phyloP scores from a whole-genome alignment of 2,113 vertebrate genomes.

The Nesogale talazaci region DNA sequence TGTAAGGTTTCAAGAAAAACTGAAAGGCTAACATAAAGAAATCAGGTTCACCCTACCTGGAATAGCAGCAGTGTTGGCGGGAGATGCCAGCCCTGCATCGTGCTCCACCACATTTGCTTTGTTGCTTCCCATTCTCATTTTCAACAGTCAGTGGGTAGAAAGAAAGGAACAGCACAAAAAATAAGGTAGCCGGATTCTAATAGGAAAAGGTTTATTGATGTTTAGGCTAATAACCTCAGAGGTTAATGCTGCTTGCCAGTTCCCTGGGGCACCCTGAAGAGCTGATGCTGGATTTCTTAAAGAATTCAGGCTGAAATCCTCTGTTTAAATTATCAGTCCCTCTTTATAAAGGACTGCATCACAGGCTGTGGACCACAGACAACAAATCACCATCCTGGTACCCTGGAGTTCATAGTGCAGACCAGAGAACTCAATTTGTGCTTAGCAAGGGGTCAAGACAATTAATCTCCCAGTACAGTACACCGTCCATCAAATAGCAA shows the following conservation, averaged over 20 bases:
- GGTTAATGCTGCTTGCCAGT: not conserved
- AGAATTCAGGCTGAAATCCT: conserved; percentile 33
- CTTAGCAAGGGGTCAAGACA: not conserved
- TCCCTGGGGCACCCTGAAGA: not conserved
- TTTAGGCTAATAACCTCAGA: not conserved
- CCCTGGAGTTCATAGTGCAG: not conserved
- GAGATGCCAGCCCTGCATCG: not conserved
- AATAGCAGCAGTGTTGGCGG: not conserved
- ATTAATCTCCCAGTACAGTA: not conserved
- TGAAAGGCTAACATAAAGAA: not conserved
- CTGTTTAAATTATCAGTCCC: conserved; percentile 13
- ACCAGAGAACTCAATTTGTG: not conserved
- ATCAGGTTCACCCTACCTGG: too few species aligned
- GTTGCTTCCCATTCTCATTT: conserved; percentile 1
- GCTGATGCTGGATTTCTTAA: conserved; percentile 13
- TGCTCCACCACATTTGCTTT: not conserved
- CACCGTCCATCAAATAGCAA: not conserved
- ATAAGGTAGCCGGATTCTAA: not conserved
- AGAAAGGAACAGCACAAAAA: conserved; percentile 40
- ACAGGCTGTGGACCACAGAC: not conserved
- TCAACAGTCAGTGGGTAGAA: not conserved
- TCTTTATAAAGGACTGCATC: conserved; percentile 34
- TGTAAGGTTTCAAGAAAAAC: not conserved
- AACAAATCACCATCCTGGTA: not conserved
- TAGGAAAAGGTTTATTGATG: not conserved